Conservation (phyloP, 2,888 invertebrate genomes). For the Myopa testacea region DNA sequence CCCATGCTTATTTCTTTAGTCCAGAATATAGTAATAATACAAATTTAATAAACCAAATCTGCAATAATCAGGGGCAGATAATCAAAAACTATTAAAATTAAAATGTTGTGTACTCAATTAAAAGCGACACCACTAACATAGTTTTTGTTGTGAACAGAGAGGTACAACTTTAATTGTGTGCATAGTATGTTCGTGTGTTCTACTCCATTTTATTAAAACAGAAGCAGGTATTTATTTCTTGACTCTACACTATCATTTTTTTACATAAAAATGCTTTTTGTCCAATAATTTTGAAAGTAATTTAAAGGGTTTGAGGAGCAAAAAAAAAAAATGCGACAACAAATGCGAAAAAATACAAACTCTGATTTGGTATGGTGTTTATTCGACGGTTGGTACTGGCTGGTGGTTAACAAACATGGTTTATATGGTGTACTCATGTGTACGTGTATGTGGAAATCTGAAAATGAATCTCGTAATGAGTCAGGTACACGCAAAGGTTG, state of each 20-base stretch:
- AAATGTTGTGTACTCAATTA: too few relatives aligned
- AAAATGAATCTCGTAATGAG: constrained; percentile 11
- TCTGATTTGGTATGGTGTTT: constrained; percentile 34
- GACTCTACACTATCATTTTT: constrained; percentile 14
- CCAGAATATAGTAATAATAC: too few relatives aligned
- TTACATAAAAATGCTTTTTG: constrained; percentile 38
- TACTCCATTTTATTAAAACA: neutral
- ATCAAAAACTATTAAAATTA: too few relatives aligned
- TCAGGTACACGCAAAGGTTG: constrained; percentile 14
- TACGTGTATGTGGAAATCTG: constrained; percentile 5
- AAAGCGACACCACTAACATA: too few relatives aligned
- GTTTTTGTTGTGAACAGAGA: too few relatives aligned
- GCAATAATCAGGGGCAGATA: too few relatives aligned
- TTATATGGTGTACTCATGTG: constrained; percentile 21
- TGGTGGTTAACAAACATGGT: constrained; percentile 11
- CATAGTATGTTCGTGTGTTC: neutral
- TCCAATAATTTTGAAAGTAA: constrained; percentile 46
- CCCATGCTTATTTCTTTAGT: too few relatives aligned
- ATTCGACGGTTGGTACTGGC: constrained; percentile 33
- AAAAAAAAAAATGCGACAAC: constrained; percentile 30
- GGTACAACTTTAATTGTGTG: neutral
- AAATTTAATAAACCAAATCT: too few relatives aligned
- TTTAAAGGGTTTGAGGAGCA: constrained; percentile 46
- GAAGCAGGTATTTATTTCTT: constrained; percentile 36
- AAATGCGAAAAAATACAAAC: constrained; percentile 32